Percentiles rank a stretch among this genome's conserved stretches.
Conservation (phyloP, 2,797 vertebrate genomes). For the Choloepus didactylus region DNA sequence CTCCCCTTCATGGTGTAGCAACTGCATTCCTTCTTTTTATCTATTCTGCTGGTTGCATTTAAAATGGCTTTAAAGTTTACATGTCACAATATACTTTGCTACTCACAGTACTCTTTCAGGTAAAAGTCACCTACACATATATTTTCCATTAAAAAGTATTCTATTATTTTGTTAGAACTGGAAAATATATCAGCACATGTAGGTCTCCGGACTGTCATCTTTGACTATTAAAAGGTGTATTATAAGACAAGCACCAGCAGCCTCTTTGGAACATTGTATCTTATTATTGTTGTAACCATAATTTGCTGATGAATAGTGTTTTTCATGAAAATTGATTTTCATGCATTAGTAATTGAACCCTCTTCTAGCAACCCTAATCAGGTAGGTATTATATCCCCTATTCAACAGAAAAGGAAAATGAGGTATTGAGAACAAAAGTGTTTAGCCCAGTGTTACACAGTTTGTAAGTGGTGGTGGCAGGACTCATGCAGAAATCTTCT, state of each 20-base stretch:
- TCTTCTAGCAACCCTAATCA: fast-evolving
- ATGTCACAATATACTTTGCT: neutral
- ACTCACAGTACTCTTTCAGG: neutral
- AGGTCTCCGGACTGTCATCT: neutral
- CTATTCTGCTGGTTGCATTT: neutral
- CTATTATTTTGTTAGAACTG: neutral
- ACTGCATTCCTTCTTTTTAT: neutral
- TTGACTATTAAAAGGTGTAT: neutral
- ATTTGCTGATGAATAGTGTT: neutral
- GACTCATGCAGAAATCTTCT: neutral
- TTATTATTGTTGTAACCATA: neutral
- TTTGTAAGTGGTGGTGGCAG: neutral
- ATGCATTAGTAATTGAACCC: neutral
- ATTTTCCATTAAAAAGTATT: neutral
- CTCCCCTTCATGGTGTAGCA: neutral
- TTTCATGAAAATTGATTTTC: neutral
- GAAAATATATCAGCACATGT: neutral
- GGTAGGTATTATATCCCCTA: neutral
- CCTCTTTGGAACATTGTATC: neutral
- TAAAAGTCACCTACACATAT: neutral
- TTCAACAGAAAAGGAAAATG: neutral
- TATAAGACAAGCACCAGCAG: neutral
- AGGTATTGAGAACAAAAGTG: neutral
- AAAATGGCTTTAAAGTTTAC: neutral
- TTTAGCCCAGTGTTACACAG: neutral